Base-by-base conservation (phyloP, 2,888 invertebrate genomes). In the Pyrrhosoma nymphula region DNA sequence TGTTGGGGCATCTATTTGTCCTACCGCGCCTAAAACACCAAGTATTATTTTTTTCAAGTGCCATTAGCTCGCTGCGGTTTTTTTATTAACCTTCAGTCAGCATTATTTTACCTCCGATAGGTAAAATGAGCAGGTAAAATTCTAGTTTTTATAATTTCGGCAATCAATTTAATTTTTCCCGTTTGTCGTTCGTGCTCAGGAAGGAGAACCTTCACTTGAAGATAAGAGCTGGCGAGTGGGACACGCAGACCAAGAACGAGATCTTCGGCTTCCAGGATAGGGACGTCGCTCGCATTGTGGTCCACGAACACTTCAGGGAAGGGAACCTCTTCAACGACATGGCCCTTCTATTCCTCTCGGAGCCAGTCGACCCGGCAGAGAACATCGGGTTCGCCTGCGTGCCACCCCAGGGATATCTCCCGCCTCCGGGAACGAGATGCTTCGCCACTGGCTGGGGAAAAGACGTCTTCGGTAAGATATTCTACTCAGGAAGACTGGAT, bases 161-260 rank as follows among this genome's bases (percentile, higher is more conserved):
- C 60, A 60, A 16, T 10, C 6, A 2, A 60, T 60, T 60, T 60
- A 12, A 60, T 60, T 60, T 47, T 55, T 69, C 39, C 18, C 8
- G 14, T 35, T 60, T 26, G 10, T n/a, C 26, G 18, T 60, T 90
- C 26, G 63, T 16, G 60, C 26, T 18, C 95, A 95, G 96, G 90
- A 96, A 96, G 95, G 95, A 96, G 56, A 95, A 96, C 75, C 96
- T 88, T 0, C 96, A 96, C 0, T 96, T 98, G 90, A 97, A 97
- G 96, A 97, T 98, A 4, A 97, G 98, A 0, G 98, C 98, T 0
- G 98, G 98, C 0, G 98, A 98, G 97, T 99, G 98, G 98, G 98
- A 98, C 97, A 98, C 98, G 0, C 98, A 98, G 96, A 98, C 98
- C 0, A 98, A 97, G 75, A 97, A 97, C 91, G 98, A 99, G 96